Base-by-base conservation (phyloP, 2,113 vertebrate genomes). In the Scomber colias region DNA sequence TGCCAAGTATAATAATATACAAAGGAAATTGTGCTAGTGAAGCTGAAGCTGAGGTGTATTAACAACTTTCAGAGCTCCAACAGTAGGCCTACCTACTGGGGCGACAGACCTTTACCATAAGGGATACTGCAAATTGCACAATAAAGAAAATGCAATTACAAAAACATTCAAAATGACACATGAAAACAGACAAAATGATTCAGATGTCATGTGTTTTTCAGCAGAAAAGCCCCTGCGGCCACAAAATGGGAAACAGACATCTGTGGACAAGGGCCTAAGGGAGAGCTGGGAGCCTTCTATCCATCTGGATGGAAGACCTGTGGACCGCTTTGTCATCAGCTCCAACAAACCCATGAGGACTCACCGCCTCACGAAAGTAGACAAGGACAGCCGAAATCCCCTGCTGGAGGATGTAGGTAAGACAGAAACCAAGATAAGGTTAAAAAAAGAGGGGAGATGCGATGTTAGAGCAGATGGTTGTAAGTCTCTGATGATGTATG, bases 391-490 rank as follows among this genome's bases (percentile, higher is more conserved):
- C 13, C 88, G 85, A 19, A 86, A 91, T 16, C 90, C 93, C 76
- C 82, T 93, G 80, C 81, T 94, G 83, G 91, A 96, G 93, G 94
- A 96, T 17, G 80, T 96, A 88, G 95, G 94, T 97, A 94, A 95
- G 95, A 83, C 49, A 59, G 51, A 66, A 50, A 59, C 44, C 27
- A 15, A 45, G 49, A 54, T 19, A 30, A 35, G 24, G 55, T 48
- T 53, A 24, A 17, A 54, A 50, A n/a, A 2, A 66, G 2, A 31
- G 21, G 30, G 19, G 45, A 54, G 54, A 49, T 54, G 63, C 61
- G 46, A 27, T 21, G 19, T 66, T 45, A 35, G 49, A 50, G 27
- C 48, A 50, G 15, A 27, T 60, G 40, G 4, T 14, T 19, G 31
- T 2, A 14, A 50, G n/a, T 54, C 63, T 35, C 30, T 78, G 71